A percentile compares a stretch with the other conserved stretches of the same genome.
Evolutionary conservation across 2,113 vertebrate genomes (phyloP).

Genomic region (Corydoras maculifer): DNA sequence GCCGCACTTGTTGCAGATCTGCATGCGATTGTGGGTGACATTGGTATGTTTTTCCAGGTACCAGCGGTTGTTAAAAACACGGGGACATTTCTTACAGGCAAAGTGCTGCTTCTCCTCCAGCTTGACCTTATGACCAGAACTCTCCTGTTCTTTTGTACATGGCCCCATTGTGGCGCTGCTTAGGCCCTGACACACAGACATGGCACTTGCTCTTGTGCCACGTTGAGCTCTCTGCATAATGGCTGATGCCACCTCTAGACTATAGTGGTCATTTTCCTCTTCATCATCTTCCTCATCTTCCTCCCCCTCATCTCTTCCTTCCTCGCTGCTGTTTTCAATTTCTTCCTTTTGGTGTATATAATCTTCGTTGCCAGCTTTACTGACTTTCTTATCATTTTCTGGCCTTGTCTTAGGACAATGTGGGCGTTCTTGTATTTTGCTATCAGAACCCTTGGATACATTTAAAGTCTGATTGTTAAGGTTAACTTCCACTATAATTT

Average conservation of each 20-base stretch:
- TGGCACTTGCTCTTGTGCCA: conserved; percentile 55
- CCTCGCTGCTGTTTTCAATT: conserved; percentile 59
- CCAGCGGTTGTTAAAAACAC: conserved; percentile 96
- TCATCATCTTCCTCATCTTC: conserved; percentile 60
- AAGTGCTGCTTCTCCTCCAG: conserved; percentile 92
- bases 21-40: conserved; percentile 93
- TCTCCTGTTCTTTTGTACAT: conserved; percentile 69
- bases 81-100: conserved; percentile 87
- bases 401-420: conserved; percentile 47
- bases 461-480: conserved; percentile 97
- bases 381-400: conserved; percentile 64
- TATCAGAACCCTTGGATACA: conserved; percentile 83
- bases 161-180: conserved; percentile 54
- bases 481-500: conserved; percentile 97
- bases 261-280: conserved; percentile 65
- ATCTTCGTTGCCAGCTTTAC: conserved; percentile 49
- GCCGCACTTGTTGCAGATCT: conserved; percentile 90
- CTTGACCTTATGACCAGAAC: conserved; percentile 81
- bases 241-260: conserved; percentile 60
- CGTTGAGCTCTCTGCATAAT: conserved; percentile 57
- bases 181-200: conserved; percentile 68
- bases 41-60: conserved; percentile 98
- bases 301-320: conserved; percentile 38
- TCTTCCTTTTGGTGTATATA: conserved; percentile 57
- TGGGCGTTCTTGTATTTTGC: conserved; percentile 64